Evolutionary conservation across 2,797 vertebrate genomes (phyloP), one percentile per base, ranked within the genome.

Genomic region (Arctocebus calabarensis): DNA sequence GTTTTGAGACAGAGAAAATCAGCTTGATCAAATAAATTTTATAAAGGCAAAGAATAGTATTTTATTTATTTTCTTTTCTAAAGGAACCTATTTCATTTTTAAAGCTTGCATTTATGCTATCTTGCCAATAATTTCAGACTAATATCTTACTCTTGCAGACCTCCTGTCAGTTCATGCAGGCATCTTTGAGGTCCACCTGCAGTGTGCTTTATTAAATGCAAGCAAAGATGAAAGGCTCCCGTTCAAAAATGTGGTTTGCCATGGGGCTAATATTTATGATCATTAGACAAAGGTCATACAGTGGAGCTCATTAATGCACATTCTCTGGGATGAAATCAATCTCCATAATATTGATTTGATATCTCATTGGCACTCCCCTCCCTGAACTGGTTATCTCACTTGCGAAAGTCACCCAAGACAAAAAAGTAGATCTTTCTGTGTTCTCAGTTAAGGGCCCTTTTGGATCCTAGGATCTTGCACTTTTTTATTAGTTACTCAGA

Each of bases 311-410:
- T 99, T 99, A 99, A 99, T 99, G 99, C 81, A 97, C 98, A 99
- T 98, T 98, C 98, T 98, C 98, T 98, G 98, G 99, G 98, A 98
- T 98, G 98, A 98, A 98, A 99, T 99, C 99, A 99, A 99, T 99
- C 99, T 98, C 98, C 98, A 98, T 98, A 98, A 70, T 98, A 99
- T 99, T 98, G 99, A 99, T 99, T 98, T 92, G 94, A 97, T 92
- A 94, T 98, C 98, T 98, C 98, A 98, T 98, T 98, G 98, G 98
- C 94, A 96, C 97, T 96, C 97, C 98, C 97, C 97, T 97, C 98
- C 97, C 97, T 97, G 97, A 98, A 98, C 98, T 97, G 97, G 97
- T 98, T 97, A 96, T 97, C 97, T 96, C 97, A 93, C 84, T 95
- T 98, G 98, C 96, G 97, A 98, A 98, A 98, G 84, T 95, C 96